These are phyloP conservation scores for Bibio marci DNA, from an alignment of 2,888 invertebrate genomes.

Conservation along the genomic window DNA sequence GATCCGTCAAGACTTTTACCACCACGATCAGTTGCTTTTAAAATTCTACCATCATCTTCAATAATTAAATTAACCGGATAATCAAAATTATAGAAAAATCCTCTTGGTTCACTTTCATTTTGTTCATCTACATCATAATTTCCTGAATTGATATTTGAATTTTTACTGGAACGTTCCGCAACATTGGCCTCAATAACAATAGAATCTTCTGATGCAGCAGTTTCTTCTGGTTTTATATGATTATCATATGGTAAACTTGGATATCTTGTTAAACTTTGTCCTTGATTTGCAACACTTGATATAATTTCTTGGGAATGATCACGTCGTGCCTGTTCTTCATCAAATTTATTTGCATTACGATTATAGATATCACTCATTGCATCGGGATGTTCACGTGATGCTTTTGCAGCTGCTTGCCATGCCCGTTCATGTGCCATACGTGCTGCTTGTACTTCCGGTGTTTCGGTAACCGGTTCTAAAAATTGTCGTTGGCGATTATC, in stretches of 20 bases:
- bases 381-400: constrained; percentile 36
- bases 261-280: constrained; percentile 9
- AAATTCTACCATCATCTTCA: constrained; percentile 13
- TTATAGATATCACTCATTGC: constrained; percentile 15
- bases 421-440: constrained; percentile 48
- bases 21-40: not conserved
- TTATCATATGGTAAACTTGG: constrained; percentile 8
- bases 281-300: constrained; percentile 8
- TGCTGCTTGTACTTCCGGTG: constrained; percentile 52
- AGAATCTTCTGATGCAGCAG: constrained; percentile 5
- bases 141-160: too few species aligned
- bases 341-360: constrained; percentile 7
- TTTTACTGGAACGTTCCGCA: not conserved
- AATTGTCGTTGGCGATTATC: constrained; percentile 50
- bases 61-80: constrained; percentile 42
- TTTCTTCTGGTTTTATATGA: constrained; percentile 5
- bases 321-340: constrained; percentile 6
- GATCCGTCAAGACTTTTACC: too few species aligned
- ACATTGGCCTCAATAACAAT: not conserved
- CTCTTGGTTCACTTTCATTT: constrained; percentile 41
- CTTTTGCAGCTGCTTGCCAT: constrained; percentile 48
- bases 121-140: constrained; percentile 12
- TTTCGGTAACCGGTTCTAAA: constrained; percentile 45
- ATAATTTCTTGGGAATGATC: constrained; percentile 5
- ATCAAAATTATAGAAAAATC: constrained; percentile 55